These are phyloP conservation scores for Zaprionus ornatus DNA, from an alignment of 1,140 invertebrate species.

Conservation along the genomic window DNA sequence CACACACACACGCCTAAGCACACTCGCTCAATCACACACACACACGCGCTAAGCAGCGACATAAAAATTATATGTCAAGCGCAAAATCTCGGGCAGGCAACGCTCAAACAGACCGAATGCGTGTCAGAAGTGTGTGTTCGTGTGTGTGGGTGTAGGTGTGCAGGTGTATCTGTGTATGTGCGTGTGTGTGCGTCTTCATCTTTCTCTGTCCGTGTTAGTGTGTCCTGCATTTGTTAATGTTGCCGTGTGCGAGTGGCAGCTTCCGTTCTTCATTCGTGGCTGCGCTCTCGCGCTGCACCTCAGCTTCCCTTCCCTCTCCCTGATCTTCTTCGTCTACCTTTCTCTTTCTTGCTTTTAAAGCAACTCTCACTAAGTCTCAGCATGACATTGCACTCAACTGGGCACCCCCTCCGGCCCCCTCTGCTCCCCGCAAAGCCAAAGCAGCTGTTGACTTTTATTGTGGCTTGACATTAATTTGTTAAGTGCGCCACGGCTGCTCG, in stretches of 20 bases:
- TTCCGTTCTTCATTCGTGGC: slow-evolving; percentile 32
- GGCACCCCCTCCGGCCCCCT: slow-evolving; percentile 9
- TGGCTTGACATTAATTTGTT: slow-evolving; percentile 82
- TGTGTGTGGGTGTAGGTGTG: too few relatives aligned
- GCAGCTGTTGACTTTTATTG: slow-evolving; percentile 82
- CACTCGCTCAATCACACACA: slow-evolving; percentile 9
- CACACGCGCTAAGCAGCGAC: slow-evolving; percentile 19
- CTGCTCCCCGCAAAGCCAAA: slow-evolving; percentile 36
- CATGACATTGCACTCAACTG: slow-evolving; percentile 76
- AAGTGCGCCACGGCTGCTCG: slow-evolving; percentile 62
- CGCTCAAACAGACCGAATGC: slow-evolving; percentile 50
- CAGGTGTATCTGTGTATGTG: neutral
- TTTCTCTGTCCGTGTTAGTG: slow-evolving; percentile 4
- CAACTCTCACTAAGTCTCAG: slow-evolving; percentile 34
- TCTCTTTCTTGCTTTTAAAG: slow-evolving; percentile 2
- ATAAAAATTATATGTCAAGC: slow-evolving; percentile 77
- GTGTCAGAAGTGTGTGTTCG: slow-evolving; percentile 9
- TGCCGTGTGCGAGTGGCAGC: slow-evolving; percentile 38
- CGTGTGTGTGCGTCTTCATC: neutral
- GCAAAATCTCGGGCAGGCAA: slow-evolving; percentile 54
- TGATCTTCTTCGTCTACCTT: neutral
- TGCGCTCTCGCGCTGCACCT: slow-evolving; percentile 9
- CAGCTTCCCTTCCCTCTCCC: neutral
- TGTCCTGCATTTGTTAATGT: slow-evolving; percentile 38
- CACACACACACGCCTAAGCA: slow-evolving; percentile 1